phyloP scores from a whole-genome alignment of 2,113 vertebrate species.

The Epinephelus moara region DNA sequence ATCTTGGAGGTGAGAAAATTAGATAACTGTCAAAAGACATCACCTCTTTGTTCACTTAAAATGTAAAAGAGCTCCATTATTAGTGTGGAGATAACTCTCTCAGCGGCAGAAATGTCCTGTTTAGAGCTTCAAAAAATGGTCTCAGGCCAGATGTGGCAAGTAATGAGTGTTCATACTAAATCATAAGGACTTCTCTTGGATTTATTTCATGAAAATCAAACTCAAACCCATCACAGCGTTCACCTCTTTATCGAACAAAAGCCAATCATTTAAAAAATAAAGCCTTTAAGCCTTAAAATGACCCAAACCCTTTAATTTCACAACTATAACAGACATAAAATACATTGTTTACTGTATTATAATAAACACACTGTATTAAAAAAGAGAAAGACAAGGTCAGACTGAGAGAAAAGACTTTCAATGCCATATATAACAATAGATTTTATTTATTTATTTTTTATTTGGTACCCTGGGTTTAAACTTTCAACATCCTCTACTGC shows the following conservation, averaged over 20 bases:
- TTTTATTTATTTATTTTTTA: slow-evolving; percentile 17
- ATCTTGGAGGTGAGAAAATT: background rate
- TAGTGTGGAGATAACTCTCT: background rate
- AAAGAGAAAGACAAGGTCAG: slow-evolving; percentile 18
- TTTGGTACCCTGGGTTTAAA: slow-evolving; percentile 38
- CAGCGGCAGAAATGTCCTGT: background rate
- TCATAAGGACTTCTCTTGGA: background rate
- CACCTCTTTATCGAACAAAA: background rate
- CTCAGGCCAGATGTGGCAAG: background rate
- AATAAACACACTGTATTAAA: background rate
- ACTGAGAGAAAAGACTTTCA: slow-evolving; percentile 31
- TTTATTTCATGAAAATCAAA: background rate
- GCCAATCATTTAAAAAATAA: slow-evolving; percentile 2
- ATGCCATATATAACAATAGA: slow-evolving; percentile 8
- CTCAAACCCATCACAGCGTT: background rate
- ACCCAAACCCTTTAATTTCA: background rate
- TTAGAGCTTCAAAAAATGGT: background rate
- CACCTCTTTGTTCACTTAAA: slow-evolving; percentile 9
- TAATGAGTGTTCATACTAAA: background rate
- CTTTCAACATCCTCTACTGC: slow-evolving; percentile 34
- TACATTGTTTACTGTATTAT: slow-evolving; percentile 30
- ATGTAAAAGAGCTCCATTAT: slow-evolving; percentile 27
- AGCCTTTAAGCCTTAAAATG: background rate
- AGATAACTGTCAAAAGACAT: background rate
- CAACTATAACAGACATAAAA: slow-evolving; percentile 7